These are phyloP conservation scores for Ligdia adustata DNA, from an alignment of 2,888 invertebrate genomes.

Conservation along the genomic window DNA sequence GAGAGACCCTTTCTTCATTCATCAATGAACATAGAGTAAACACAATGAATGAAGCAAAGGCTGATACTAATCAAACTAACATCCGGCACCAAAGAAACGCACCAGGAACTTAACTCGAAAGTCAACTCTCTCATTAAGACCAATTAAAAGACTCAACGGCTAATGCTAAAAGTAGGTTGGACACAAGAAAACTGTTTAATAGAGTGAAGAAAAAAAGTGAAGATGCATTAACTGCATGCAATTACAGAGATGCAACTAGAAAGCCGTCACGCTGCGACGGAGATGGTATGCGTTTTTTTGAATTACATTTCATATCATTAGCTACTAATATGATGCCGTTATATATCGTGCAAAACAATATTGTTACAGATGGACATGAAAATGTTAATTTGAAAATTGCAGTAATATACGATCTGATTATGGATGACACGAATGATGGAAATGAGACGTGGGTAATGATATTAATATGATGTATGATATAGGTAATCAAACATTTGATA, in stretches of 20 bases:
- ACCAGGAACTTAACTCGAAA: slow-evolving; percentile 38
- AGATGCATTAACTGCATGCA: slow-evolving; percentile 73
- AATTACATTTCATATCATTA: slow-evolving; percentile 22
- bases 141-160: slow-evolving; percentile 65
- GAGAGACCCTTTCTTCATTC: too few species aligned
- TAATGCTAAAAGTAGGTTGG: slow-evolving; percentile 53
- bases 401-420: background rate
- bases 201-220: slow-evolving; percentile 73
- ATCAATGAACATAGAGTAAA: background rate
- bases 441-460: background rate
- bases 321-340: slow-evolving; percentile 11
- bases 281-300: slow-evolving; percentile 51
- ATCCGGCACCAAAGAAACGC: slow-evolving; percentile 16
- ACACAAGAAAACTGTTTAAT: slow-evolving; percentile 69
- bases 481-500: too few species aligned
- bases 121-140: slow-evolving; percentile 25
- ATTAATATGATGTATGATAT: too few species aligned
- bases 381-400: slow-evolving; percentile 13
- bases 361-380: slow-evolving; percentile 3
- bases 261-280: slow-evolving; percentile 74
- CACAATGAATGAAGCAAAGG: slow-evolving; percentile 1
- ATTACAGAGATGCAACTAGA: slow-evolving; percentile 72
- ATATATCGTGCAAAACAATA: slow-evolving; percentile 9
- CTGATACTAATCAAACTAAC: background rate
- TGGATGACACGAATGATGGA: background rate